These are phyloP conservation scores for Arctia plantaginis DNA, from an alignment of 2,888 invertebrate species.

Conservation along the genomic window DNA sequence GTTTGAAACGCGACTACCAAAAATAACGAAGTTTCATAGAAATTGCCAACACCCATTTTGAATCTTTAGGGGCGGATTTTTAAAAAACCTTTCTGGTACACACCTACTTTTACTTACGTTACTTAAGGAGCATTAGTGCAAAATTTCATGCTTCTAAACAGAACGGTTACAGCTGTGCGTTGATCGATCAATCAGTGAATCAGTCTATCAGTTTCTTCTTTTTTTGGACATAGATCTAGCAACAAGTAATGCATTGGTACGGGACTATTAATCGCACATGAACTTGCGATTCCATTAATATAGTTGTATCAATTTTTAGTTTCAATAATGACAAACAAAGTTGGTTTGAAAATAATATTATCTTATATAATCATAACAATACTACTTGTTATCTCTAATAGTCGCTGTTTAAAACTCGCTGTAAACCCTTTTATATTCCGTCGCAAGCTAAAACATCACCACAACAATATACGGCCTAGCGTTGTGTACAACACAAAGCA, in stretches of 20 bases:
- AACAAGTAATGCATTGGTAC: background rate
- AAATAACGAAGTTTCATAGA: too few relatives aligned
- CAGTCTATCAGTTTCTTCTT: too few relatives aligned
- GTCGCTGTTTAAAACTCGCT: background rate
- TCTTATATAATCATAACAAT: background rate
- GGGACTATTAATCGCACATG: background rate
- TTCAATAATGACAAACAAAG: background rate
- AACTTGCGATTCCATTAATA: background rate
- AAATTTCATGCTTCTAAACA: too few relatives aligned
- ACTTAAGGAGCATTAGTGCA: too few relatives aligned
- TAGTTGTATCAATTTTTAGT: background rate
- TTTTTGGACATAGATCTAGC: too few relatives aligned
- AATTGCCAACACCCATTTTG: too few relatives aligned
- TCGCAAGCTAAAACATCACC: constrained; percentile 16
- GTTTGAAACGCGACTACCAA: too few relatives aligned
- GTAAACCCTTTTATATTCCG: constrained; percentile 6
- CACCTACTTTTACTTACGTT: too few relatives aligned
- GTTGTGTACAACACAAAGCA: constrained; percentile 41
- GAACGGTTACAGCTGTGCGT: too few relatives aligned
- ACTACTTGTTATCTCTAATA: background rate
- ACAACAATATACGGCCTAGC: constrained; percentile 35
- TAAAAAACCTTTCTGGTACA: too few relatives aligned
- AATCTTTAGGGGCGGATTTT: too few relatives aligned
- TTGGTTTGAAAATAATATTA: background rate
- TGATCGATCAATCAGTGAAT: too few relatives aligned